Percentiles rank a stretch among this genome's conserved stretches.
Evolutionary conservation across 1,140 invertebrate genomes (phyloP).

Genomic region (Drosophila ficusphila): DNA sequence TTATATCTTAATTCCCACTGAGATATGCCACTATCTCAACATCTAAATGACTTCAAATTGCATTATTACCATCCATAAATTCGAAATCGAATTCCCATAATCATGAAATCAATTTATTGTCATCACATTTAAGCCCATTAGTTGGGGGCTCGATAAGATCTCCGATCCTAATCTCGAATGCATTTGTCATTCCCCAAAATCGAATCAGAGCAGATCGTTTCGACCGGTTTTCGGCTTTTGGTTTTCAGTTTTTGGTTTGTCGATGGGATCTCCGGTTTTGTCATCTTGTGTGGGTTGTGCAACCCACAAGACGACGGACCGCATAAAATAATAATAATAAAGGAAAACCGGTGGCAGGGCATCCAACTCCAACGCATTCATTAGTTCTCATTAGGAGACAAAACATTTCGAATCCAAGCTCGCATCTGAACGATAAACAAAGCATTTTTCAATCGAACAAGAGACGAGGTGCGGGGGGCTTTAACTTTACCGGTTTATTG

Average conservation of each 20-base stretch:
- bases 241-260: too few species aligned
- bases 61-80: conserved; percentile 36
- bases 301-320: conserved; percentile 24
- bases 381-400: conserved; percentile 52
- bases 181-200: conserved; percentile 41
- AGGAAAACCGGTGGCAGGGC: conserved; percentile 33
- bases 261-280: background rate
- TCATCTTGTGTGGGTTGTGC: conserved; percentile 35
- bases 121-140: conserved; percentile 53
- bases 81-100: conserved; percentile 25
- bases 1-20: conserved; percentile 15
- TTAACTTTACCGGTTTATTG: conserved; percentile 26
- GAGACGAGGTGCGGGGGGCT: background rate
- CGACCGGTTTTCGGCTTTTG: conserved; percentile 29
- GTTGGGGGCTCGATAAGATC: conserved; percentile 27
- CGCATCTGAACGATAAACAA: conserved; percentile 41
- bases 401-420: conserved; percentile 28
- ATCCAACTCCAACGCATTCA: conserved; percentile 45
- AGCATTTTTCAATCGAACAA: conserved; percentile 22
- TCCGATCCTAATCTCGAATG: conserved; percentile 36
- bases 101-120: conserved; percentile 49
- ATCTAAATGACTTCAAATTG: conserved; percentile 43
- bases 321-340: conserved; percentile 29
- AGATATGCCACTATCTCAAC: background rate
- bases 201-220: conserved; percentile 47